Percentiles rank a stretch among this genome's conserved stretches.
These are phyloP conservation scores for Gallinago jamesoni DNA, from an alignment of 2,113 vertebrate genomes.

Conservation along the genomic window DNA sequence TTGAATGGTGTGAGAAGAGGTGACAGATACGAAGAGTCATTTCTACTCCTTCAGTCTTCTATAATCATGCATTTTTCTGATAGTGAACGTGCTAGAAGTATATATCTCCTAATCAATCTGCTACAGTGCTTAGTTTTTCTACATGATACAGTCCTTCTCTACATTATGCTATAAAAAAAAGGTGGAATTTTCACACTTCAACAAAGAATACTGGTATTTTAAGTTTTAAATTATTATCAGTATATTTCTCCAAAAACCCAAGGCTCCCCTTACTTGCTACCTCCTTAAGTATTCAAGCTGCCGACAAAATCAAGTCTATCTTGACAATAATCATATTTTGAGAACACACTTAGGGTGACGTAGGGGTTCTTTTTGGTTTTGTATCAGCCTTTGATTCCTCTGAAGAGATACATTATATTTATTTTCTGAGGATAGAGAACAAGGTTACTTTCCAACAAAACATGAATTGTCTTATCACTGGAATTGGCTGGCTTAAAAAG, in stretches of 20 bases:
- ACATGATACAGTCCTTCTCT: background rate
- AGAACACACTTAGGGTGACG: background rate
- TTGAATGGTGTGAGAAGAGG: background rate
- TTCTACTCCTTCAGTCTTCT: background rate
- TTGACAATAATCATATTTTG: background rate
- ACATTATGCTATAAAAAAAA: background rate
- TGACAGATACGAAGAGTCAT: background rate
- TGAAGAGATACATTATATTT: background rate
- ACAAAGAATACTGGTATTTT: background rate
- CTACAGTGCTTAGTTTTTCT: background rate
- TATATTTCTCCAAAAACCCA: background rate
- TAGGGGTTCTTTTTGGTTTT: background rate
- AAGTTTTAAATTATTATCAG: background rate
- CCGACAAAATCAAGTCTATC: background rate
- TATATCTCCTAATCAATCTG: background rate
- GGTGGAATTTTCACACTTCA: background rate
- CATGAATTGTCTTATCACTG: background rate
- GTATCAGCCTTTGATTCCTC: background rate
- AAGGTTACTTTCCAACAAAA: background rate
- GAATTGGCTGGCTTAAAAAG: background rate
- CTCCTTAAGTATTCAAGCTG: background rate
- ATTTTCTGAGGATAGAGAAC: background rate
- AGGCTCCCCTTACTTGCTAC: background rate
- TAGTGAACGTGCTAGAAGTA: background rate
- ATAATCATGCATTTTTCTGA: background rate